Evolutionary conservation across 2,113 vertebrate genomes (phyloP).

Genomic region (Nettapus auritus): DNA sequence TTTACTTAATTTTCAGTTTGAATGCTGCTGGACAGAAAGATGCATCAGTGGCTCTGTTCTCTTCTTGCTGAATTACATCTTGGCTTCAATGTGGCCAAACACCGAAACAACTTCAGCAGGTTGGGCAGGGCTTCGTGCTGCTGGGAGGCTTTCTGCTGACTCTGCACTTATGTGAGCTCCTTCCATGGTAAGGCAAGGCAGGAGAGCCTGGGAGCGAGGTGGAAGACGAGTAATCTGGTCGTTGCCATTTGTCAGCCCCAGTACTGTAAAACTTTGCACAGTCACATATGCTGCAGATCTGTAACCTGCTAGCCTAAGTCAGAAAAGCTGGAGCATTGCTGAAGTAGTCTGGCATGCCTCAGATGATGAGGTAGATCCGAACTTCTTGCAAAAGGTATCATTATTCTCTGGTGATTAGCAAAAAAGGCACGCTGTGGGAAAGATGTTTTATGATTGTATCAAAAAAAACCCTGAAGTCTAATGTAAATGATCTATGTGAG

Average conservation of each 20-base stretch:
- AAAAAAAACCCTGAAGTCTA: background rate
- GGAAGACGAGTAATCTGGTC: background rate
- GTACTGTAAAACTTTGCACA: background rate
- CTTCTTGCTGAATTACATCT: background rate
- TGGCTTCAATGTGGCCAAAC: background rate
- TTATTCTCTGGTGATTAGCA: background rate
- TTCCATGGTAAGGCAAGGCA: background rate
- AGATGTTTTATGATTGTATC: background rate
- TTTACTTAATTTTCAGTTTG: background rate
- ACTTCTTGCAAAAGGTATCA: background rate
- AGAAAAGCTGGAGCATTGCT: background rate
- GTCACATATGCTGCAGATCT: background rate
- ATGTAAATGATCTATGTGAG: background rate
- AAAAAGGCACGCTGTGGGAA: background rate
- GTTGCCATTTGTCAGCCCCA: background rate
- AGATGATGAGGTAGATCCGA: background rate
- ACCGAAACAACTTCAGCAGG: background rate
- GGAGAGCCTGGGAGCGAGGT: background rate
- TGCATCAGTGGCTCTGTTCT: background rate
- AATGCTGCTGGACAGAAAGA: background rate
- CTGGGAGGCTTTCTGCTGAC: background rate
- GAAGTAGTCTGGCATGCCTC: fast-evolving
- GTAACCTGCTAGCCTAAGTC: background rate
- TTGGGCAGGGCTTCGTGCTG: too few species aligned
- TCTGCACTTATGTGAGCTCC: background rate